phyloP scores from a whole-genome alignment of 2,113 vertebrate species.

The Anarhynchus alexandrinus region DNA sequence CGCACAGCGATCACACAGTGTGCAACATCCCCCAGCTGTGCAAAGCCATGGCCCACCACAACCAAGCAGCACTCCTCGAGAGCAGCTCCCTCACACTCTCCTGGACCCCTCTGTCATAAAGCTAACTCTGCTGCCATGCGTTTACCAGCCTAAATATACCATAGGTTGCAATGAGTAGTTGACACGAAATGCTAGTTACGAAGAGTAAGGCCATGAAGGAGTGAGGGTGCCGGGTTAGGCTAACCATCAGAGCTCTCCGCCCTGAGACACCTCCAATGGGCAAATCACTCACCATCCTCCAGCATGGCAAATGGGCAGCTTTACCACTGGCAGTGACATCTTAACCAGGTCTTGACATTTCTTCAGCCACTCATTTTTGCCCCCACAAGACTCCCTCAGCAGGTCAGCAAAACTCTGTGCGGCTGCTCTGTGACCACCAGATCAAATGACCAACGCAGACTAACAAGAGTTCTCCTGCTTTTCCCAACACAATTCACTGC shows the following conservation, averaged over 20 bases:
- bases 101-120: neutral
- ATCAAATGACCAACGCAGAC: neutral
- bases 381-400: neutral
- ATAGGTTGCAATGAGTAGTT: neutral
- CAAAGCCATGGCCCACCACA: neutral
- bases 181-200: neutral
- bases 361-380: neutral
- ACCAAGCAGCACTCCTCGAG: neutral
- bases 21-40: neutral
- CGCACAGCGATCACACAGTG: rapidly evolving
- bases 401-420: neutral
- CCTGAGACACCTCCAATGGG: neutral
- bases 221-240: neutral
- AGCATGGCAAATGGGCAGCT: neutral
- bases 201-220: neutral
- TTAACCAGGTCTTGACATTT: neutral
- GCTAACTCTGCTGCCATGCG: neutral
- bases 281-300: neutral
- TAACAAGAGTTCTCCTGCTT: neutral
- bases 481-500: neutral
- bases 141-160: neutral
- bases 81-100: neutral
- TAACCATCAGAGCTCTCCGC: neutral
- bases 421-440: neutral
- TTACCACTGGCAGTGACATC: neutral